A percentile compares a stretch with the other conserved stretches of the same genome.
phyloP scores from a whole-genome alignment of 2,113 vertebrate species.

The Passer montanus region DNA sequence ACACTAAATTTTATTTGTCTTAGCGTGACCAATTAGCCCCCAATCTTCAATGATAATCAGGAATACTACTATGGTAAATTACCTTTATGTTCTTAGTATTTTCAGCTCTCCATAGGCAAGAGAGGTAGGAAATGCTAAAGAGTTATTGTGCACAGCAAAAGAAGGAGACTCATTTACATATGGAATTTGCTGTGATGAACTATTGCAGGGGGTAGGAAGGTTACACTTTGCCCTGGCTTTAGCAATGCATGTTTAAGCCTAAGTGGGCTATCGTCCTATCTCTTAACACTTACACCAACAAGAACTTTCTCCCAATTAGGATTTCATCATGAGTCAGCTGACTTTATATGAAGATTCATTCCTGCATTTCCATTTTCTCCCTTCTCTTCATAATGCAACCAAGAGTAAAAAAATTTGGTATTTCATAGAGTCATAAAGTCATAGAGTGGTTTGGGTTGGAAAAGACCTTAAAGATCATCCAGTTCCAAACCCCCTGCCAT shows the following conservation, averaged over 20 bases:
- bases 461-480: neutral
- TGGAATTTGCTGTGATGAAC: neutral
- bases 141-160: neutral
- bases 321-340: neutral
- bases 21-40: neutral
- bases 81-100: neutral
- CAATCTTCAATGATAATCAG: slow-evolving; percentile 13
- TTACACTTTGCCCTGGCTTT: neutral
- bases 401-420: neutral
- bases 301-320: neutral
- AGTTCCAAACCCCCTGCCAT: neutral
- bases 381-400: neutral
- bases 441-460: neutral
- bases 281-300: neutral
- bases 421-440: neutral
- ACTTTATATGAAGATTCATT: neutral
- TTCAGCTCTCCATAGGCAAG: neutral
- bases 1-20: neutral
- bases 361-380: neutral
- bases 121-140: neutral
- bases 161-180: neutral
- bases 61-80: neutral
- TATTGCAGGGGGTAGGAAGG: neutral
- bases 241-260: neutral
- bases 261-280: neutral